These are phyloP conservation scores for Eriosoma lanigerum DNA, from an alignment of 1,140 invertebrate genomes.

Conservation along the genomic window DNA sequence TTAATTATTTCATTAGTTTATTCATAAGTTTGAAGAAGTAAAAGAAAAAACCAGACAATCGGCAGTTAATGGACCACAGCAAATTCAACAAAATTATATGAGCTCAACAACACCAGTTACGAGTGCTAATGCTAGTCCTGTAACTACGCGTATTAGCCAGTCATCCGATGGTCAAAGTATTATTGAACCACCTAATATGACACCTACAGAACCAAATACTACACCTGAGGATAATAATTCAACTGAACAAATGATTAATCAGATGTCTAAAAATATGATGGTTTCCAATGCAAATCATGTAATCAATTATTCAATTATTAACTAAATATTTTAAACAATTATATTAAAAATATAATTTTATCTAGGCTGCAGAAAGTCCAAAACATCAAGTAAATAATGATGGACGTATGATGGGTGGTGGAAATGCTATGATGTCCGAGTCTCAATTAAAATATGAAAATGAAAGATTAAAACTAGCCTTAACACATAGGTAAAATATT, in stretches of 20 bases:
- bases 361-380: slow-evolving; percentile 63
- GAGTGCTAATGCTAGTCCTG: slow-evolving; percentile 81
- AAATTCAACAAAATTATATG: slow-evolving; percentile 52
- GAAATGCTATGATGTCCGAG: slow-evolving; percentile 64
- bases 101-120: slow-evolving; percentile 73
- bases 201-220: slow-evolving; percentile 52
- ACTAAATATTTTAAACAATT: neutral
- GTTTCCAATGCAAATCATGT: slow-evolving; percentile 41
- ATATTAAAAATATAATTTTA: slow-evolving; percentile 36
- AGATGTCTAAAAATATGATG: slow-evolving; percentile 39
- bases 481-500: slow-evolving; percentile 84
- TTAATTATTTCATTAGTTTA: slow-evolving; percentile 73
- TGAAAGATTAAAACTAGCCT: slow-evolving; percentile 89
- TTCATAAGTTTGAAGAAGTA: slow-evolving; percentile 98
- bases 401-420: slow-evolving; percentile 57
- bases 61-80: slow-evolving; percentile 67
- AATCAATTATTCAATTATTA: neutral
- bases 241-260: slow-evolving; percentile 45
- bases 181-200: slow-evolving; percentile 61
- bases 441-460: slow-evolving; percentile 96
- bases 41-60: slow-evolving; percentile 86
- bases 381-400: slow-evolving; percentile 60
- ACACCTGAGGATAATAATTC: slow-evolving; percentile 43
- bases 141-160: slow-evolving; percentile 64
- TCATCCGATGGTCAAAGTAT: slow-evolving; percentile 56